Conservation (phyloP, 2,797 vertebrate species). For the Hapalemur alaotrensis region DNA sequence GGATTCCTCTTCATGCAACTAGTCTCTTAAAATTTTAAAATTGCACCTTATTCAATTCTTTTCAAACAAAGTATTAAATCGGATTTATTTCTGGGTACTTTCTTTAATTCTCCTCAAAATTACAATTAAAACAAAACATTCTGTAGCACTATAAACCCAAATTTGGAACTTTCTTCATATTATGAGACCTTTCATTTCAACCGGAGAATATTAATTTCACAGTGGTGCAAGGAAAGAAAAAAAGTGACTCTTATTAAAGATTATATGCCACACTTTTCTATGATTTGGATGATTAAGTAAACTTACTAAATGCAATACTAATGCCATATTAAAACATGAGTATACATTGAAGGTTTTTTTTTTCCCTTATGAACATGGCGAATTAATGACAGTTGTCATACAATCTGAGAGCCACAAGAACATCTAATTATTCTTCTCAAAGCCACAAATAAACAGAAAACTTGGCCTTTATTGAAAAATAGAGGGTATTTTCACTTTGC, state of each 20-base stretch:
- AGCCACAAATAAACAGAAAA: background rate
- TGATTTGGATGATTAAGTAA: background rate
- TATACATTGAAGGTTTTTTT: background rate
- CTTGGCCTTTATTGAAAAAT: background rate
- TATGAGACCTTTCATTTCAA: slow-evolving; percentile 1
- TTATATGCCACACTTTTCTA: background rate
- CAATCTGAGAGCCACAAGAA: background rate
- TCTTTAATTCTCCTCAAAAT: background rate
- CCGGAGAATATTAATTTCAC: slow-evolving; percentile 19
- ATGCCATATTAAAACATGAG: background rate
- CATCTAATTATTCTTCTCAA: background rate
- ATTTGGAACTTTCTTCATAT: background rate
- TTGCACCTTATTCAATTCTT: background rate
- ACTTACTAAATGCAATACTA: background rate
- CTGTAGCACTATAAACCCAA: background rate
- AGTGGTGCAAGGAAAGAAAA: background rate
- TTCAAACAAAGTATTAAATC: background rate
- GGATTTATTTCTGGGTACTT: background rate
- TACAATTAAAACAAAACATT: background rate
- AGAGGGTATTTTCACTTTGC: background rate
- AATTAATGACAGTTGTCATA: background rate
- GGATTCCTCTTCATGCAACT: background rate
- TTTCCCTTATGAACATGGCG: background rate
- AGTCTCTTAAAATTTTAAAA: background rate
- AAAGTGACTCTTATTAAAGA: background rate